Percentiles rank a stretch among this genome's conserved stretches.
Conservation (phyloP, 2,888 invertebrate species). For the Himalopsyche anomala region DNA sequence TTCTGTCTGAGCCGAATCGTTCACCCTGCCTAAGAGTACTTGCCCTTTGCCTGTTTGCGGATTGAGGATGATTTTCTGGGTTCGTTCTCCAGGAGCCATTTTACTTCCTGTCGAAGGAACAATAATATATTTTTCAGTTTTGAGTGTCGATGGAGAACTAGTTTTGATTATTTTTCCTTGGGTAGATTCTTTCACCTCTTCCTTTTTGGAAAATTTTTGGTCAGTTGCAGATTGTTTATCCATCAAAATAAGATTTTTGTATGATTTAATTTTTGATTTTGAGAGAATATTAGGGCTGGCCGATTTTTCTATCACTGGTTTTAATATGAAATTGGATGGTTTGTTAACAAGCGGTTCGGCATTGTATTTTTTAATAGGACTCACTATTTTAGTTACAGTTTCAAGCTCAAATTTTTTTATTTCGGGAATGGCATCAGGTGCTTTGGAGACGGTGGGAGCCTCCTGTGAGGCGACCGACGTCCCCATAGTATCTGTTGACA, state of each 20-base stretch:
- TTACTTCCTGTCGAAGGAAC: slow-evolving; percentile 69
- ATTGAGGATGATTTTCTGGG: slow-evolving; percentile 75
- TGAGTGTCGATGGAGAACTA: slow-evolving; percentile 64
- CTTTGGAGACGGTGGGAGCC: slow-evolving; percentile 11
- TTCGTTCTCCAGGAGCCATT: slow-evolving; percentile 69
- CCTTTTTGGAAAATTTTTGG: slow-evolving; percentile 70
- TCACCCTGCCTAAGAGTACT: slow-evolving; percentile 68
- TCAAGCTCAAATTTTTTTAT: slow-evolving; percentile 37
- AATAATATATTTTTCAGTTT: slow-evolving; percentile 74
- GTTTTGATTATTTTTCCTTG: slow-evolving; percentile 48
- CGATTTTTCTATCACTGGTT: slow-evolving; percentile 71
- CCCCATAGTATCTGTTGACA: slow-evolving; percentile 80
- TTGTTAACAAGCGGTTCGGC: slow-evolving; percentile 40
- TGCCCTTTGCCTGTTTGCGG: slow-evolving; percentile 75
- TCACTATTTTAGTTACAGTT: not conserved
- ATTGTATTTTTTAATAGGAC: slow-evolving; percentile 55
- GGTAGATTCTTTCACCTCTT: slow-evolving; percentile 45
- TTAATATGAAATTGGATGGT: slow-evolving; percentile 68
- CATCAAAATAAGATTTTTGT: slow-evolving; percentile 74
- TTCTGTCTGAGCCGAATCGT: slow-evolving; percentile 51
- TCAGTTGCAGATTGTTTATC: slow-evolving; percentile 74
- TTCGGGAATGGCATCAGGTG: slow-evolving; percentile 3
- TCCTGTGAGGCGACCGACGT: not conserved
- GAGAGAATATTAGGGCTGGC: slow-evolving; percentile 76
- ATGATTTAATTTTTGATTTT: slow-evolving; percentile 73